A percentile compares a stretch with the other conserved stretches of the same genome.
These are phyloP conservation scores for Drosophila bipectinata DNA, from an alignment of 1,140 invertebrate species.

Conservation along the genomic window DNA sequence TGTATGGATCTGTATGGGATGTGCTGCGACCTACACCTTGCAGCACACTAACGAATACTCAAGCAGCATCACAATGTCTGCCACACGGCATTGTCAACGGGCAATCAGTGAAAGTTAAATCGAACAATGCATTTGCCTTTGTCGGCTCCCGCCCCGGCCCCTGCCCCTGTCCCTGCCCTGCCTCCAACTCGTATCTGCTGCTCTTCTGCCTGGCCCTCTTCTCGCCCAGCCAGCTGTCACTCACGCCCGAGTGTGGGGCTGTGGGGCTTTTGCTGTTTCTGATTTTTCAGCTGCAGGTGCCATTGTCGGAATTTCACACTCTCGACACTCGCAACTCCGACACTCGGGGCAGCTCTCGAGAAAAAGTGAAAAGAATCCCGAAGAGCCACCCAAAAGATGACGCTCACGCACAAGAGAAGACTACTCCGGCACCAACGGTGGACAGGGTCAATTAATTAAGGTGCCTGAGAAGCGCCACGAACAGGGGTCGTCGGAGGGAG, in stretches of 20 bases:
- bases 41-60: slow-evolving; percentile 24
- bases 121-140: slow-evolving; percentile 57
- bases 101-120: slow-evolving; percentile 68
- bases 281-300: slow-evolving; percentile 38
- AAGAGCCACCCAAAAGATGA: slow-evolving; percentile 32
- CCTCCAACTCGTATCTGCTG: neutral
- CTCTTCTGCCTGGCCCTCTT: neutral
- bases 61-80: slow-evolving; percentile 31
- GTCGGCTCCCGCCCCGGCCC: slow-evolving; percentile 18
- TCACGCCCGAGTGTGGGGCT: slow-evolving; percentile 24
- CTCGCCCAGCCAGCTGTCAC: slow-evolving; percentile 20
- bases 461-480: neutral
- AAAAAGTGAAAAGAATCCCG: slow-evolving; percentile 59
- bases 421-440: neutral
- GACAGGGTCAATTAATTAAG: slow-evolving; percentile 6
- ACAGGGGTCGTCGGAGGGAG: too few relatives aligned
- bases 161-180: neutral
- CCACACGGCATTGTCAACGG: slow-evolving; percentile 41
- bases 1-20: slow-evolving; percentile 3
- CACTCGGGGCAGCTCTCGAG: neutral
- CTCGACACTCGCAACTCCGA: neutral
- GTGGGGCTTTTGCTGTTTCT: neutral
- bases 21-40: slow-evolving; percentile 19
- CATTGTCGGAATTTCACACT: slow-evolving; percentile 62
- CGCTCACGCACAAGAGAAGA: slow-evolving; percentile 50